phyloP scores from a whole-genome alignment of 2,113 vertebrate species.

The Taurulus bubalis region DNA sequence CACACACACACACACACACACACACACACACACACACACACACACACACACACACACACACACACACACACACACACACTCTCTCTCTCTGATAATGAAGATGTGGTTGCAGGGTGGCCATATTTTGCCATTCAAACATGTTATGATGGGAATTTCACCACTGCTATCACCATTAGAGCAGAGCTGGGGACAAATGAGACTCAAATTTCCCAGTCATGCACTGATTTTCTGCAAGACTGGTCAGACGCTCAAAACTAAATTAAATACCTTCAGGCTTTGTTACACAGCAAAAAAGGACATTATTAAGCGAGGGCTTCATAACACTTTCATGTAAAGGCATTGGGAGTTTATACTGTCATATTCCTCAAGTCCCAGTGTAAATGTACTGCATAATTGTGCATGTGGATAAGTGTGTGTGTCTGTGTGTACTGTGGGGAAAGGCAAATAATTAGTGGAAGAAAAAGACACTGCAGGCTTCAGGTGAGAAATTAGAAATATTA shows the following conservation, averaged over 20 bases:
- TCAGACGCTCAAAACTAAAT: conserved; percentile 38
- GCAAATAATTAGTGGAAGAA: conserved; percentile 45
- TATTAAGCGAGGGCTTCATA: conserved; percentile 31
- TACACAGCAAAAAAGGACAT: conserved; percentile 40
- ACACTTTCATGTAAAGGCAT: conserved; percentile 23
- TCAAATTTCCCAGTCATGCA: conserved; percentile 23
- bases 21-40: conserved; percentile 53
- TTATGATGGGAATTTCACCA: conserved; percentile 64
- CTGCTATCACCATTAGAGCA: conserved; percentile 34
- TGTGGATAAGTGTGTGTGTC: neutral
- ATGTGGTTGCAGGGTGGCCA: conserved; percentile 56
- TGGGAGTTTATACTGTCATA: conserved; percentile 6
- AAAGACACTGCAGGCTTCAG: conserved; percentile 73
- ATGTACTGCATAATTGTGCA: neutral
- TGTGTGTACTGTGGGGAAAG: neutral
- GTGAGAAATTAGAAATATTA: conserved; percentile 88
- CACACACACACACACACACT: conserved; percentile 32
- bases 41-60: conserved; percentile 49
- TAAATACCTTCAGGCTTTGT: conserved; percentile 45
- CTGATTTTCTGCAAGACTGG: conserved; percentile 39
- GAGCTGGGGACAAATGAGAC: conserved; percentile 27
- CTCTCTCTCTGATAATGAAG: conserved; percentile 65
- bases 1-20: conserved; percentile 43
- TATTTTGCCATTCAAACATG: conserved; percentile 68
- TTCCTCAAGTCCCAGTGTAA: conserved; percentile 3